These are phyloP conservation scores for Ahaetulla prasina DNA, from an alignment of 2,113 vertebrate species.

Conservation along the genomic window DNA sequence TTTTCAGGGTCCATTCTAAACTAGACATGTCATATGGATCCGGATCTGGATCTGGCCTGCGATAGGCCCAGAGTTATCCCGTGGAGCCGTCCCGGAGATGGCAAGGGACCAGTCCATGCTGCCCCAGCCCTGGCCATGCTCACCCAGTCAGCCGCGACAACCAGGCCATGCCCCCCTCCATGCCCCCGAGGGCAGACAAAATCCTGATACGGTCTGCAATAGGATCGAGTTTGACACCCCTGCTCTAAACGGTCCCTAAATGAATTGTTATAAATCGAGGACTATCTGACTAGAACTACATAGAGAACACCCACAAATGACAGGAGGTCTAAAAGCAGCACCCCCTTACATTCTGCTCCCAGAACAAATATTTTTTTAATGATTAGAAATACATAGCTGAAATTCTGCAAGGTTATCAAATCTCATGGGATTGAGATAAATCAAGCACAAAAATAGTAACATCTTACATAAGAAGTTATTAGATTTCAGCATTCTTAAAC, in stretches of 20 bases:
- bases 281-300: background rate
- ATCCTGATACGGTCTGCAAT: too few relatives aligned
- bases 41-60: too few relatives aligned
- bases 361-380: background rate
- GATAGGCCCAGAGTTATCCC: too few relatives aligned
- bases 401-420: background rate
- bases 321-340: background rate
- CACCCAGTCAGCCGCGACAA: too few relatives aligned
- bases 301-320: background rate
- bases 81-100: too few relatives aligned
- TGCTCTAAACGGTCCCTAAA: background rate
- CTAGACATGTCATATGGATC: too few relatives aligned
- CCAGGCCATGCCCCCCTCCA: too few relatives aligned
- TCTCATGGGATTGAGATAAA: background rate
- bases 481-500: background rate
- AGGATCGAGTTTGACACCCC: too few relatives aligned
- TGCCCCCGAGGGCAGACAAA: too few relatives aligned
- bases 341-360: background rate
- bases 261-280: background rate
- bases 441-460: background rate
- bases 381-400: background rate
- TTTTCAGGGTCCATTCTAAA: background rate
- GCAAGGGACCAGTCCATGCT: too few relatives aligned
- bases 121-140: too few relatives aligned
- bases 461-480: background rate